phyloP scores from a whole-genome alignment of 1,140 invertebrate species.

The Aphelinus certus region DNA sequence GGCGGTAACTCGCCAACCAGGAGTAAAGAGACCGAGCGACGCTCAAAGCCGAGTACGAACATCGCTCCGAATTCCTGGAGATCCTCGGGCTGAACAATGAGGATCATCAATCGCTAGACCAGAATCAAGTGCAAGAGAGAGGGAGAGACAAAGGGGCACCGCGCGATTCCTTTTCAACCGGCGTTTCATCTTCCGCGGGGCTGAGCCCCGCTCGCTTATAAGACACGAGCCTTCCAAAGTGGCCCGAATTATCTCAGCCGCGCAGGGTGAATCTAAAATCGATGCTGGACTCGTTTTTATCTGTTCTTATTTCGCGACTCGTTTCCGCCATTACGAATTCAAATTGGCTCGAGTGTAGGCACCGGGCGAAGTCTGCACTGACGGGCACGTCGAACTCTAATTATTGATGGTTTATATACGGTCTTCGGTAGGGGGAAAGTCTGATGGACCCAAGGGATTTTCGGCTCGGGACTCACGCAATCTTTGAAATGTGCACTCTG shows the following conservation, averaged over 20 bases:
- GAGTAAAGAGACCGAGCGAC: background rate
- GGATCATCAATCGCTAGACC: slow-evolving; percentile 1
- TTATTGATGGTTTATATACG: slow-evolving; percentile 31
- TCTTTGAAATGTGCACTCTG: too few relatives aligned
- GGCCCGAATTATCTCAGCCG: slow-evolving; percentile 33
- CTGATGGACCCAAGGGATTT: too few relatives aligned
- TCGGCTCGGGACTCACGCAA: too few relatives aligned
- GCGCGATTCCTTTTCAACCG: background rate
- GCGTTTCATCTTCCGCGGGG: slow-evolving; percentile 29
- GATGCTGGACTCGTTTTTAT: slow-evolving; percentile 24
- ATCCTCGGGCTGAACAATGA: slow-evolving; percentile 7
- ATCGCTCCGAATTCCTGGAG: slow-evolving; percentile 25
- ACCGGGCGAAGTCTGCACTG: too few relatives aligned
- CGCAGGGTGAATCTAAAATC: slow-evolving; percentile 29
- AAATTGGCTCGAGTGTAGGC: background rate
- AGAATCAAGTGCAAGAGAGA: background rate
- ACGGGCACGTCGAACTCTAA: background rate
- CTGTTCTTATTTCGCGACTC: background rate
- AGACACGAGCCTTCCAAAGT: slow-evolving; percentile 22
- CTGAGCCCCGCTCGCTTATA: slow-evolving; percentile 22
- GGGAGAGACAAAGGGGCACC: background rate
- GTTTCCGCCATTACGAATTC: too few relatives aligned
- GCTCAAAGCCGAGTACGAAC: background rate
- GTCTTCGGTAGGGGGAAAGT: too few relatives aligned
- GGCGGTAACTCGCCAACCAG: slow-evolving; percentile 8